Percentiles rank a stretch among this genome's conserved stretches.
phyloP scores from a whole-genome alignment of 2,113 vertebrate genomes.

The Lagopus muta region DNA sequence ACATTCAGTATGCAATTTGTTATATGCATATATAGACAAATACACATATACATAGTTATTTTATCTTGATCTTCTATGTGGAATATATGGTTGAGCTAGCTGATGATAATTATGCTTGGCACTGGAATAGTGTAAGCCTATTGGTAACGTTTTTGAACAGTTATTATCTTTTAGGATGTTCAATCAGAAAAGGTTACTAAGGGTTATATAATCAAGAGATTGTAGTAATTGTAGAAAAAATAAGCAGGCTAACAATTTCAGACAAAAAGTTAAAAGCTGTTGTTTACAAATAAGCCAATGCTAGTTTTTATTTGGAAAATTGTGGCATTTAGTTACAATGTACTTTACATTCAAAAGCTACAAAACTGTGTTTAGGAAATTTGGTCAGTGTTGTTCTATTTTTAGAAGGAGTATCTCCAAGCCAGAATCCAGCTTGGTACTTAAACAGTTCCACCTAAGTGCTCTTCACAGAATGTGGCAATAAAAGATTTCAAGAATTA shows the following conservation, averaged over 20 bases:
- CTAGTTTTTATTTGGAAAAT: neutral
- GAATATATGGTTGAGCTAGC: neutral
- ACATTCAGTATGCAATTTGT: neutral
- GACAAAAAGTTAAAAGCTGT: neutral
- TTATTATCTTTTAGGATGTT: neutral
- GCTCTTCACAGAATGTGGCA: neutral
- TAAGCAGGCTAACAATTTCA: neutral
- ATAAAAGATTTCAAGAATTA: neutral
- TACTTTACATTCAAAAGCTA: neutral
- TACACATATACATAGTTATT: neutral
- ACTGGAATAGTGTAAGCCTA: neutral
- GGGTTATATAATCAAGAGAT: neutral
- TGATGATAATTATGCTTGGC: neutral
- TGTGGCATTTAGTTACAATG: neutral
- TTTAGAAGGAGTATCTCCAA: neutral
- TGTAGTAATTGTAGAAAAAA: neutral
- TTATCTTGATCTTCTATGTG: neutral
- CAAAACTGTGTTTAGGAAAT: neutral
- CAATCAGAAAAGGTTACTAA: neutral
- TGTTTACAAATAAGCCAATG: neutral
- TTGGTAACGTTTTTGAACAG: neutral
- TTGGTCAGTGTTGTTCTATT: neutral
- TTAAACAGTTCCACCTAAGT: neutral
- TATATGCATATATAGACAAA: neutral
- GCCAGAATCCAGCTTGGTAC: neutral